phyloP scores from a whole-genome alignment of 2,888 invertebrate genomes.

The Spisula solida region DNA sequence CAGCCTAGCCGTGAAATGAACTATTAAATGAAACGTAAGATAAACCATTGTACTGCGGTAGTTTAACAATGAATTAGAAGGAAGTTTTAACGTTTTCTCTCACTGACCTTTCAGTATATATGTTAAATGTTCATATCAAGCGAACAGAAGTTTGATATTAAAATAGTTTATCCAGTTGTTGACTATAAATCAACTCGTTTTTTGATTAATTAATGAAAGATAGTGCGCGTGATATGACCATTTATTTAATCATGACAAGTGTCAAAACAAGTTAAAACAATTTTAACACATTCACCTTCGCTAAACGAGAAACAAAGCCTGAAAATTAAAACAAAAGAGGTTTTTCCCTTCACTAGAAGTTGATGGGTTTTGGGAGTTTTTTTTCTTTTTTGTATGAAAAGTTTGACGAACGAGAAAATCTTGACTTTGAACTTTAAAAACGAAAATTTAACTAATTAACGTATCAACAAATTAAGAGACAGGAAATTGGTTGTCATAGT shows the following conservation, averaged over 20 bases:
- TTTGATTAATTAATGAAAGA: slow-evolving; percentile 58
- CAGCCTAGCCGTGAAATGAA: neutral
- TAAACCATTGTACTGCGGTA: neutral
- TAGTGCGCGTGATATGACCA: slow-evolving; percentile 46
- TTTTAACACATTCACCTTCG: slow-evolving; percentile 42
- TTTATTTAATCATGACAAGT: slow-evolving; percentile 54
- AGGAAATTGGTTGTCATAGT: slow-evolving; percentile 26
- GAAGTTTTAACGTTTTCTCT: neutral
- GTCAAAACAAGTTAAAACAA: slow-evolving; percentile 58
- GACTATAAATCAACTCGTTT: slow-evolving; percentile 46
- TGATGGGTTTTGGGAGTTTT: slow-evolving; percentile 1
- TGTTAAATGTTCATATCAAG: slow-evolving; percentile 29
- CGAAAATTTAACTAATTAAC: slow-evolving; percentile 28
- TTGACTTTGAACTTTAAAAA: slow-evolving; percentile 27
- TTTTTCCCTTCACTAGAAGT: neutral
- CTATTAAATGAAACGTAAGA: neutral
- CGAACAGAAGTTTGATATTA: slow-evolving; percentile 39
- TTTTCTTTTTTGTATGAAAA: slow-evolving; percentile 17
- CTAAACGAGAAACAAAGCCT: slow-evolving; percentile 46
- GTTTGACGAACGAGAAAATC: slow-evolving; percentile 25
- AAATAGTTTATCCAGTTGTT: slow-evolving; percentile 54
- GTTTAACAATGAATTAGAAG: neutral
- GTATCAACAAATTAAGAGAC: slow-evolving; percentile 16
- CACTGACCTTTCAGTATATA: slow-evolving; percentile 5
- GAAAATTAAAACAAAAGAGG: slow-evolving; percentile 45